A percentile compares a stretch with the other conserved stretches of the same genome.
phyloP scores from a whole-genome alignment of 2,113 vertebrate genomes.

The Entelurus aequoreus region DNA sequence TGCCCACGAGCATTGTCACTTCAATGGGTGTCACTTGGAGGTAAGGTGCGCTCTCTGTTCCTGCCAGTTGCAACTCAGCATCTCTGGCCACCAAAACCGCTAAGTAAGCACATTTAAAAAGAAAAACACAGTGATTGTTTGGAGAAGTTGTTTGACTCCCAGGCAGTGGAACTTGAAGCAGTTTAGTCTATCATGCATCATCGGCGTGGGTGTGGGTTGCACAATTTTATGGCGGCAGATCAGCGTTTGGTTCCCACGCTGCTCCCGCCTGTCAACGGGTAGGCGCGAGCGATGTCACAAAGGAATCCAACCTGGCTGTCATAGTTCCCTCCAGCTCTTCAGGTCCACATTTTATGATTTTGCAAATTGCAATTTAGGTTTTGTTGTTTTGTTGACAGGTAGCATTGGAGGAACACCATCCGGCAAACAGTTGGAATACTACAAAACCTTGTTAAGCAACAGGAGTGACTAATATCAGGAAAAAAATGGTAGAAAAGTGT shows the following conservation, averaged over 20 bases:
- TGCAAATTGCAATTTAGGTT: too few species aligned
- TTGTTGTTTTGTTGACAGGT: too few species aligned
- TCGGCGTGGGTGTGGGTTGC: not conserved
- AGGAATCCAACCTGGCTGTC: slow-evolving; percentile 1
- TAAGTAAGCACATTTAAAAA: slow-evolving; percentile 39
- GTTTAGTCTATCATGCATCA: too few species aligned
- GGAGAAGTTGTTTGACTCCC: slow-evolving; percentile 28
- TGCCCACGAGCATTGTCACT: slow-evolving; percentile 39
- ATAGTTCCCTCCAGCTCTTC: too few species aligned
- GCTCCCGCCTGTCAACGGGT: not conserved
- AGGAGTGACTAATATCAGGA: too few species aligned
- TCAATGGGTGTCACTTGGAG: slow-evolving; percentile 27
- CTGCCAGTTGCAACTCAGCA: slow-evolving; percentile 34
- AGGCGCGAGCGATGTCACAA: not conserved
- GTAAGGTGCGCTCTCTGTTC: slow-evolving; percentile 12
- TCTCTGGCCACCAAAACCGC: slow-evolving; percentile 33
- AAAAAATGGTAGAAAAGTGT: not conserved
- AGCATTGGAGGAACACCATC: too few species aligned
- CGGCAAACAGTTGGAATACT: too few species aligned
- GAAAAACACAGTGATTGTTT: slow-evolving; percentile 4
- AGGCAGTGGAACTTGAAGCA: not conserved
- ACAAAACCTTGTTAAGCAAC: too few species aligned
- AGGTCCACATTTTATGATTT: too few species aligned
- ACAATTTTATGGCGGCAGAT: not conserved
- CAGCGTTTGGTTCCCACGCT: slow-evolving; percentile 2